phyloP scores from a whole-genome alignment of 2,888 invertebrate species.

The Polia nebulosa region DNA sequence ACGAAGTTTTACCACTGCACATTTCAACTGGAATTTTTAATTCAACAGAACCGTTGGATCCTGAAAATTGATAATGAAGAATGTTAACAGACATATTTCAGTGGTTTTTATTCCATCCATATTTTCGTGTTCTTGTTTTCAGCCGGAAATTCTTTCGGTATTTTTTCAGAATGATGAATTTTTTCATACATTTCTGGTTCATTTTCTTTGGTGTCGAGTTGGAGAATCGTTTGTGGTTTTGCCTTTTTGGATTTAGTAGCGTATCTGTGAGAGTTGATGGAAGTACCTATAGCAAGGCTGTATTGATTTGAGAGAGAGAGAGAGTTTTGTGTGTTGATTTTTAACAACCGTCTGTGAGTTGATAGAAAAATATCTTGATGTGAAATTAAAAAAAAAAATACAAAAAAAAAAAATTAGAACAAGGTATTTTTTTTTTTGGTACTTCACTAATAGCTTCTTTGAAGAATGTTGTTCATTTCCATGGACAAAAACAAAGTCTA shows the following conservation, averaged over 20 bases:
- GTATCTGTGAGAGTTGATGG: background rate
- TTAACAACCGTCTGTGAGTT: no score
- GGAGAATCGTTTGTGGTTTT: background rate
- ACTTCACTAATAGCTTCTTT: no score
- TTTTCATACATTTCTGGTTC: background rate
- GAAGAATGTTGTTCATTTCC: no score
- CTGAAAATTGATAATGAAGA: conserved; percentile 34
- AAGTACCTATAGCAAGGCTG: background rate
- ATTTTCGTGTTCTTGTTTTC: conserved; percentile 28
- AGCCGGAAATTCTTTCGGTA: conserved; percentile 15
- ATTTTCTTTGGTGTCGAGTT: background rate
- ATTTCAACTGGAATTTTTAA: conserved; percentile 30
- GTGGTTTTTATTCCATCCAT: conserved; percentile 26
- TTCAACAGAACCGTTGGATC: background rate
- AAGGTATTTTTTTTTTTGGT: no score
- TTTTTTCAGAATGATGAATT: conserved; percentile 17
- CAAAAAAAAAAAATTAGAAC: no score
- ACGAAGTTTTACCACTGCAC: background rate
- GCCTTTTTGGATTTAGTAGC: background rate
- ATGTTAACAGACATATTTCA: conserved; percentile 36
- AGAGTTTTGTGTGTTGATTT: no score
- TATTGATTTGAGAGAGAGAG: no score
- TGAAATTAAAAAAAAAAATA: no score
- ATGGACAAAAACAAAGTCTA: no score
- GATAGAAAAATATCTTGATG: no score